Evolutionary conservation across 2,888 invertebrate species (phyloP).

Genomic region (Rhyacophila evoluta): DNA sequence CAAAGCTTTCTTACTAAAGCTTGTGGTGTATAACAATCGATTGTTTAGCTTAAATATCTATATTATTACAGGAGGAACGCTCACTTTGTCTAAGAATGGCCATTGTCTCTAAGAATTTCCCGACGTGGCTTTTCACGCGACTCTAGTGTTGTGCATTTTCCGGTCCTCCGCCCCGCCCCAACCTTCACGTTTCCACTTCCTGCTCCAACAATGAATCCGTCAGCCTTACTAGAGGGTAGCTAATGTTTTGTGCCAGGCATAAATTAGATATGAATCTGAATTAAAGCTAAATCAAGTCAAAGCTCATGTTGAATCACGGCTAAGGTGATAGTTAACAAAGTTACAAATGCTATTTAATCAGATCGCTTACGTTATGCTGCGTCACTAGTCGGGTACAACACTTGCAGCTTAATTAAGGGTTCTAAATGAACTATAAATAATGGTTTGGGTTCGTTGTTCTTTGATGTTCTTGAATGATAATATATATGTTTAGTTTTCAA

Average conservation of each 20-base stretch:
- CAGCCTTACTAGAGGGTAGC: conserved; percentile 40
- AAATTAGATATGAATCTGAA: conserved; percentile 50
- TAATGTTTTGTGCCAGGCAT: conserved; percentile 42
- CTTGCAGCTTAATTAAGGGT: conserved; percentile 36
- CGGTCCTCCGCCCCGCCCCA: conserved; percentile 29
- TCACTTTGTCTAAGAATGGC: conserved; percentile 11
- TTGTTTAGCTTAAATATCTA: neutral
- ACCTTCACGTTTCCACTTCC: conserved; percentile 44
- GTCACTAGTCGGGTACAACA: conserved; percentile 8
- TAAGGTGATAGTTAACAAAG: conserved; percentile 44
- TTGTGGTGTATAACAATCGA: neutral
- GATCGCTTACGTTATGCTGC: conserved; percentile 33
- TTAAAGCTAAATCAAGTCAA: conserved; percentile 45
- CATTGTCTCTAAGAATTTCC: conserved; percentile 36
- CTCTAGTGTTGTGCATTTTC: conserved; percentile 38
- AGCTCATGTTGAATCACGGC: conserved; percentile 46
- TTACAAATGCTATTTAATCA: conserved; percentile 44
- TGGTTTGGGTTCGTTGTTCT: neutral
- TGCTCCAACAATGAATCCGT: conserved; percentile 45
- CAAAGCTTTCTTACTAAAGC: neutral
- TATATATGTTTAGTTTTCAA: no score
- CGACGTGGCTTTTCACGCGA: conserved; percentile 31
- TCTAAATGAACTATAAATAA: neutral
- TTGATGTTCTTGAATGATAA: neutral
- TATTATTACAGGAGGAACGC: neutral